phyloP scores from a whole-genome alignment of 2,888 invertebrate species.

The Mamestra brassicae region DNA sequence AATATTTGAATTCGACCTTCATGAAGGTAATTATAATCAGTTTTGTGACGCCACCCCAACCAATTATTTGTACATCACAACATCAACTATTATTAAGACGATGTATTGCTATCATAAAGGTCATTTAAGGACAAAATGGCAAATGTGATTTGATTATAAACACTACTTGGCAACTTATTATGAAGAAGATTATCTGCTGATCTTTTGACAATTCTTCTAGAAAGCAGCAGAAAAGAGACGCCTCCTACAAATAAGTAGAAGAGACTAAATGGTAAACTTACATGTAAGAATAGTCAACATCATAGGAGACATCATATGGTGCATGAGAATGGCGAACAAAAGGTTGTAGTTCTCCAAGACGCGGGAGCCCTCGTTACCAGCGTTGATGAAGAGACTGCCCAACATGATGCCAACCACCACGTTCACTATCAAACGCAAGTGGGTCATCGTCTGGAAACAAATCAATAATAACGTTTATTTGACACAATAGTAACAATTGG shows the following conservation, averaged over 20 bases:
- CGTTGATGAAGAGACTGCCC: conserved; percentile 94
- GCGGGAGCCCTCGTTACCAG: conserved; percentile 94
- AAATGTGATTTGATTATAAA: background rate
- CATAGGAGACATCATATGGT: conserved; percentile 98
- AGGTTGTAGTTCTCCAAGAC: conserved; percentile 96
- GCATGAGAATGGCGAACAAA: conserved; percentile 97
- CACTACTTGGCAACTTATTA: background rate
- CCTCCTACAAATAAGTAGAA: background rate
- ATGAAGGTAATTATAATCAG: background rate
- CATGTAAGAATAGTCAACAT: conserved; percentile 97
- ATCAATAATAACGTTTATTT: background rate
- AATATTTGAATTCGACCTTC: background rate
- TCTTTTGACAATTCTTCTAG: background rate
- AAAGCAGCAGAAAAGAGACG: background rate
- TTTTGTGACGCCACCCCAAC: background rate
- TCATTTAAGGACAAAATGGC: background rate
- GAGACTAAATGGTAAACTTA: conserved; percentile 85
- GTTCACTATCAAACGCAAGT: conserved; percentile 94
- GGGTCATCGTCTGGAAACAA: conserved; percentile 93
- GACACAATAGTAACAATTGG: too few species aligned
- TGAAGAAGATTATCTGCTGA: background rate
- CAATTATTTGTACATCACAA: background rate
- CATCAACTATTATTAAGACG: too few species aligned
- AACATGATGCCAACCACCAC: conserved; percentile 94
- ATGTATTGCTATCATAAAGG: background rate